These are phyloP conservation scores for Microchirus variegatus DNA, from an alignment of 2,797 vertebrate genomes.

Conservation along the genomic window DNA sequence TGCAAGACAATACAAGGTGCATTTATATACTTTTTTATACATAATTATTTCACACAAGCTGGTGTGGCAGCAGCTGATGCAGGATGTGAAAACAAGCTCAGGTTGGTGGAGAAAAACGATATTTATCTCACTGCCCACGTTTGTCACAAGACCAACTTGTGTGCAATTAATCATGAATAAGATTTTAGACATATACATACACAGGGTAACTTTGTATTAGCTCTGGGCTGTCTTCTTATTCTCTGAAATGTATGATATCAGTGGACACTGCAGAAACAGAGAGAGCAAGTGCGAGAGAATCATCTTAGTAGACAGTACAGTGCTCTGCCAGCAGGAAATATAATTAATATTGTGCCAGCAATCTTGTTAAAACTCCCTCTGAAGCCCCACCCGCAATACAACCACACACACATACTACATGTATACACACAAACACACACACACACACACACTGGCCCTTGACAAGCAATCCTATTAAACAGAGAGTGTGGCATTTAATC, in stretches of 20 bases:
- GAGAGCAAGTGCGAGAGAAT: constrained; percentile 14
- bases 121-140: too few species aligned
- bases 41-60: too few species aligned
- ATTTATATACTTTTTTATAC: too few species aligned
- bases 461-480: constrained; percentile 78
- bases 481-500: constrained; percentile 67
- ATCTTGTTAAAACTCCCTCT: constrained; percentile 65
- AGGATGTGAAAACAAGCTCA: too few species aligned
- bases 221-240: constrained; percentile 20
- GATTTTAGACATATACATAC: too few species aligned
- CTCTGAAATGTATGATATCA: constrained; percentile 10
- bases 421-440: constrained; percentile 24
- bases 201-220: neutral
- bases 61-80: too few species aligned
- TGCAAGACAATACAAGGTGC: too few species aligned
- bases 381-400: constrained; percentile 52
- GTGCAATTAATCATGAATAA: too few species aligned
- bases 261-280: constrained; percentile 19
- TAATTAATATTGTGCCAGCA: constrained; percentile 61
- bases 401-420: constrained; percentile 10
- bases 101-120: too few species aligned
- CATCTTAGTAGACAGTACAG: constrained; percentile 35
- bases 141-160: too few species aligned
- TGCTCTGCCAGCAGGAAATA: constrained; percentile 58
- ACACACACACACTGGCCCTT: constrained; percentile 41